Base-by-base conservation (phyloP, 2,888 invertebrate species). In the Drosophila subquinaria region DNA sequence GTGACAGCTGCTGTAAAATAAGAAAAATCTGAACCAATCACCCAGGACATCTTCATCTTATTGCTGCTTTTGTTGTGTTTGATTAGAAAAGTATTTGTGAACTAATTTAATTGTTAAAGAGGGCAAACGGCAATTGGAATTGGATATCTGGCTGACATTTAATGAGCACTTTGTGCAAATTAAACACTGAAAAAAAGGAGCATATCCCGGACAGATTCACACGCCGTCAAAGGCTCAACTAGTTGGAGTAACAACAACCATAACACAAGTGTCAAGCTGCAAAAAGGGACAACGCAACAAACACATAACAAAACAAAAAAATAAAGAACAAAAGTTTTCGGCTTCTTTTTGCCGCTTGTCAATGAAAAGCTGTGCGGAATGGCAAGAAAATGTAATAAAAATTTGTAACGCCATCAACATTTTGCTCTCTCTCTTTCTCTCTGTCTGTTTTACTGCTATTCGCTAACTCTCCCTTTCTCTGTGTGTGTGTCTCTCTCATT, bases 101-200 rank as follows among this genome's bases (percentile, higher is more conserved):
- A 81, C 73, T 82, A 81, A 82, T 83, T 81, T 81, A 77, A 82
- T 82, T 78, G 77, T 75, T 73, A 75, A 71, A 71, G 60, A 48
- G 64, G 38, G 53, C 69, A 51, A 63, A 55, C 20, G 66, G 59
- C 61, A 64, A 55, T 73, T 36, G 43, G 27, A 33, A 43, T 10
- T 35, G 53, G 42, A 51, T 64, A 43, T 50, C 50, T 45, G 38
- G 8, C 57, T 51, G 33, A 42, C 78, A 73, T 79, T 88, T 84
- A 88, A 88, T 84, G 79, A 86, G 87, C 84, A 84, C 88, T 88
- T 86, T 83, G 75, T 67, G 69, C 68, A 86, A 88, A 88, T 88
- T 82, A 88, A 88, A 86, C 82, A 11, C 11, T n/a, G 43, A 63
- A 59, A 53, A 53, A 45, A 64, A 63, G 61, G 27, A 66, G 52